Conservation (phyloP, 2,888 invertebrate species). For the Trachelus stipa region DNA sequence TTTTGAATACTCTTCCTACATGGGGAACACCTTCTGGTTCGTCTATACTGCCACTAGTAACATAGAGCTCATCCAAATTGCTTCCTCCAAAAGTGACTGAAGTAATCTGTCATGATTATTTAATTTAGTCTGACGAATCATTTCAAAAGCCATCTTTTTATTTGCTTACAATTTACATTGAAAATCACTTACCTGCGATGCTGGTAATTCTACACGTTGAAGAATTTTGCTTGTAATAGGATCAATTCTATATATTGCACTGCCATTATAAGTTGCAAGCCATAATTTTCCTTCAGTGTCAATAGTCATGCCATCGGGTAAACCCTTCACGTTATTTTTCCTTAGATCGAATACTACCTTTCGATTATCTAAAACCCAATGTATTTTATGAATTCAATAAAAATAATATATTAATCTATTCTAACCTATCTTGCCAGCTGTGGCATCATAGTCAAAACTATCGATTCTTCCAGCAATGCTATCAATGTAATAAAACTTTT, state of each 20-base stretch:
- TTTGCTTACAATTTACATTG: background rate
- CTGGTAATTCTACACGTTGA: background rate
- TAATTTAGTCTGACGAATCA: background rate
- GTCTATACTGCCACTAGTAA: conserved; percentile 72
- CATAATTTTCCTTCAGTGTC: conserved; percentile 83
- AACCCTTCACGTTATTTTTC: conserved; percentile 70
- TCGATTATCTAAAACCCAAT: conserved; percentile 68
- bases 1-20: conserved; percentile 17
- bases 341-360: conserved; percentile 72
- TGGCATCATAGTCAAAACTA: conserved; percentile 76
- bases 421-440: conserved; percentile 72
- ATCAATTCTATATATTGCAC: conserved; percentile 69
- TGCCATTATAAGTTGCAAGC: conserved; percentile 77
- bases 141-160: background rate
- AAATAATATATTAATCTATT: background rate
- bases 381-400: background rate
- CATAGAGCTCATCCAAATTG: conserved; percentile 74
- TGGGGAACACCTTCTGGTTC: conserved; percentile 52
- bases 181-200: background rate
- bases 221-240: background rate
- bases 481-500: conserved; percentile 84
- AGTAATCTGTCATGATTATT: conserved; percentile 60
- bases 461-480: conserved; percentile 75
- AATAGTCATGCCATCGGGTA: conserved; percentile 84
- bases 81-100: conserved; percentile 79